These are phyloP conservation scores for Meghimatium bilineatum DNA, from an alignment of 2,888 invertebrate species.

Conservation along the genomic window DNA sequence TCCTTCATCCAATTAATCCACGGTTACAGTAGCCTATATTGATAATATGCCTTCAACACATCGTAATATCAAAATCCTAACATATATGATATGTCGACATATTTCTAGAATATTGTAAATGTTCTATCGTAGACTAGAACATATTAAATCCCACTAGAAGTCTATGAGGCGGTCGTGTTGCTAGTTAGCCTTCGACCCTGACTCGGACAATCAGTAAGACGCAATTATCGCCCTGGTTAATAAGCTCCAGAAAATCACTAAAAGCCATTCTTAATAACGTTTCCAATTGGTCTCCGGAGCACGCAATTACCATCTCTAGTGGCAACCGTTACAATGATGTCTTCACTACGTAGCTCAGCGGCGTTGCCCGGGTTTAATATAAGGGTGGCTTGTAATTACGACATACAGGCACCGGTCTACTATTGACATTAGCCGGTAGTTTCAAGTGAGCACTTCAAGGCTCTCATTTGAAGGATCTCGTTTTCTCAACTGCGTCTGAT, in stretches of 20 bases:
- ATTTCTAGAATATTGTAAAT: too few relatives aligned
- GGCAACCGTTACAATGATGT: background rate
- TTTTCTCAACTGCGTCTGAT: background rate
- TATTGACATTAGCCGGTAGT: background rate
- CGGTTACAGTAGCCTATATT: too few relatives aligned
- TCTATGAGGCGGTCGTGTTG: too few relatives aligned
- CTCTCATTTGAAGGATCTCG: background rate
- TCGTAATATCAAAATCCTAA: too few relatives aligned
- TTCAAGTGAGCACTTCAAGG: background rate
- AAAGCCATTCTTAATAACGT: conserved; percentile 25
- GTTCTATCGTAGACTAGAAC: too few relatives aligned
- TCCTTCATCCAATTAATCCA: too few relatives aligned
- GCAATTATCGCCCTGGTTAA: conserved; percentile 1
- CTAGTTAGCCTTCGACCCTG: background rate
- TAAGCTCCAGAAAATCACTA: conserved; percentile 11
- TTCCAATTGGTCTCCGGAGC: conserved; percentile 25
- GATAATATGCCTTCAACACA: too few relatives aligned
- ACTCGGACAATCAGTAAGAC: background rate
- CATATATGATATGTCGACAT: too few relatives aligned
- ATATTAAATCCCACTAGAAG: too few relatives aligned
- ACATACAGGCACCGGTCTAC: background rate
- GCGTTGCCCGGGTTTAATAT: background rate
- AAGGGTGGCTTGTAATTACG: background rate
- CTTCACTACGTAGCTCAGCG: background rate
- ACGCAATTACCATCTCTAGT: conserved; percentile 23